These are phyloP conservation scores for Micropoecilia bifurca DNA, from an alignment of 2,797 vertebrate genomes.

Conservation along the genomic window DNA sequence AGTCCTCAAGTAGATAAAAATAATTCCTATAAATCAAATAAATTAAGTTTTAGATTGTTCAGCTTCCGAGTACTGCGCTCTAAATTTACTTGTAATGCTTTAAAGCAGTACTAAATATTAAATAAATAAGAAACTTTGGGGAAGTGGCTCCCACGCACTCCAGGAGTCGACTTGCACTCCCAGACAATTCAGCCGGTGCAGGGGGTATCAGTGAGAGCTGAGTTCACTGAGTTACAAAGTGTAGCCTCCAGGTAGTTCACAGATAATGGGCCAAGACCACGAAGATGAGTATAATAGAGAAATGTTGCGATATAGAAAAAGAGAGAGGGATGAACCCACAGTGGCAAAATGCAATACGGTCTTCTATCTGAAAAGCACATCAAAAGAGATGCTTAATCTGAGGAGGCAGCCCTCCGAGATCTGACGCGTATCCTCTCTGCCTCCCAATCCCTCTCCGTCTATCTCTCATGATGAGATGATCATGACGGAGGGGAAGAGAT, in stretches of 20 bases:
- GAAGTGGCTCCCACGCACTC: not conserved
- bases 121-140: not conserved
- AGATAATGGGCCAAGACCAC: constrained; percentile 52
- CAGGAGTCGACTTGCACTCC: not conserved
- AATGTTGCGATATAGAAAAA: constrained; percentile 18
- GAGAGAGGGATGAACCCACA: constrained; percentile 53
- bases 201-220: constrained; percentile 23
- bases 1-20: not conserved
- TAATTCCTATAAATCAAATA: not conserved
- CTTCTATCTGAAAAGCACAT: constrained; percentile 69
- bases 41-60: not conserved
- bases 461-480: constrained; percentile 70
- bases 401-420: constrained; percentile 53
- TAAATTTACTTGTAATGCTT: constrained; percentile 1
- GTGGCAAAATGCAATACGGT: constrained; percentile 58
- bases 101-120: constrained; percentile 1
- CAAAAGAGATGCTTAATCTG: constrained; percentile 65
- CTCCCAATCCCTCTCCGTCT: constrained; percentile 59
- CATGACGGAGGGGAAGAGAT: constrained; percentile 43
- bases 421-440: constrained; percentile 41
- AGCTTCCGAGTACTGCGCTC: not conserved
- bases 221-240: constrained; percentile 56
- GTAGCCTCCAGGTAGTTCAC: constrained; percentile 55
- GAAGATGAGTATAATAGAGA: constrained; percentile 52
- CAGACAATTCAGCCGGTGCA: constrained; percentile 9